phyloP scores from a whole-genome alignment of 2,888 invertebrate genomes.

The Seira ritae region DNA sequence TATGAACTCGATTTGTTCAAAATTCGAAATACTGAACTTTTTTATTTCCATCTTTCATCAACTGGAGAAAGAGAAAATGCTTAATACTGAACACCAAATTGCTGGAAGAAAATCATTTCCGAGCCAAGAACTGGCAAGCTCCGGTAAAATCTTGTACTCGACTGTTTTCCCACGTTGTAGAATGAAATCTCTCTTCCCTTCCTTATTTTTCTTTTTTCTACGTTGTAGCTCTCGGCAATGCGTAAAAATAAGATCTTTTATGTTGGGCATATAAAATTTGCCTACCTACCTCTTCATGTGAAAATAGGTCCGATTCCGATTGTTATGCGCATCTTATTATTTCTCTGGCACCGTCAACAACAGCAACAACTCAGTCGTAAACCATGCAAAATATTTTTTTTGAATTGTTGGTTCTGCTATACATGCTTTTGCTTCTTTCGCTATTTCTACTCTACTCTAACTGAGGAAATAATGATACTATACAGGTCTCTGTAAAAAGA shows the following conservation, averaged over 20 bases:
- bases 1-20: too few relatives aligned
- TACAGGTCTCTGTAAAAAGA: not conserved
- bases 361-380: not conserved
- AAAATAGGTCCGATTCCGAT: not conserved
- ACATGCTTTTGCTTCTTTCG: not conserved
- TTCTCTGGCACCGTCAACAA: not conserved
- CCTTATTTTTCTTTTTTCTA: not conserved
- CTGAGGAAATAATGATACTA: conserved; percentile 1
- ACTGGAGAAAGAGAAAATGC: too few relatives aligned
- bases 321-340: not conserved
- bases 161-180: not conserved
- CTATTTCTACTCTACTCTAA: too few relatives aligned
- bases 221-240: conserved; percentile 5
- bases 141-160: not conserved
- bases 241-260: not conserved
- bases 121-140: not conserved
- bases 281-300: not conserved
- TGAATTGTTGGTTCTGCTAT: not conserved
- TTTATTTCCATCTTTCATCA: too few relatives aligned
- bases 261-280: not conserved
- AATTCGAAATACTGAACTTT: too few relatives aligned
- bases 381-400: not conserved
- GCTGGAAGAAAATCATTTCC: not conserved
- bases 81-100: too few relatives aligned
- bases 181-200: not conserved